Evolutionary conservation across 2,888 invertebrate genomes (phyloP), one percentile per base, ranked within the genome.

Genomic region (Seladonia tumulorum): DNA sequence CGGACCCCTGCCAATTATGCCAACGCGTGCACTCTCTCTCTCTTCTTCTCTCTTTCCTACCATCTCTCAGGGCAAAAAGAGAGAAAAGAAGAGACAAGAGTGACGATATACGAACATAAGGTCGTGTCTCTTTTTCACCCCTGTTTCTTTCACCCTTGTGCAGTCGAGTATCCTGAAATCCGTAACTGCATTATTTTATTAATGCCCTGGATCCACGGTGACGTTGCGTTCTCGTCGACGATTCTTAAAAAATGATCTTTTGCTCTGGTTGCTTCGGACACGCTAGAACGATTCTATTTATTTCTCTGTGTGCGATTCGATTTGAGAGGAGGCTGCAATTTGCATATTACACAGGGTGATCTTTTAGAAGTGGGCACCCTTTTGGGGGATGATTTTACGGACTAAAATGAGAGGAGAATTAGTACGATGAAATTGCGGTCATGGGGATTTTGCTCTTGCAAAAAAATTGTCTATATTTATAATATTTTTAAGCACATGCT

Each of bases 1-100:
- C 90, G 91, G 89, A 92, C 93, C 93, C 94, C 91, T 92, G 94
- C 93, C 94, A 94, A 94, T 94, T 94, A 94, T 94, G 86, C 89
- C 86, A 72, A 22, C 75, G 45, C 49, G 72, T 53, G 78, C 76
- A 47, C 57, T 63, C 71, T 74, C 47, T 77, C 63, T 72, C 60
- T 39, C 57, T 71, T 57, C 76, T 25, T 60, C 74, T 57, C 53
- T 22, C n/a, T n/a, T 10, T 53, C 22, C 53, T 53, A 22, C 22
- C 22, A 10, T 8, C 3, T 53, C 22, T 53, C 53, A 39, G 53
- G 76, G 47, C 66, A 18, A 5, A 35, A 68, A 39, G 68, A 42
- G 68, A 39, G 68, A 42, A 70, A 81, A 77, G 75, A 60, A 14
- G 81, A 86, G 90, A 87, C 87, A 82, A 85, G 84, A 87, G 90